Evolutionary conservation across 2,113 vertebrate genomes (phyloP).

Genomic region (Syngnathus typhle): DNA sequence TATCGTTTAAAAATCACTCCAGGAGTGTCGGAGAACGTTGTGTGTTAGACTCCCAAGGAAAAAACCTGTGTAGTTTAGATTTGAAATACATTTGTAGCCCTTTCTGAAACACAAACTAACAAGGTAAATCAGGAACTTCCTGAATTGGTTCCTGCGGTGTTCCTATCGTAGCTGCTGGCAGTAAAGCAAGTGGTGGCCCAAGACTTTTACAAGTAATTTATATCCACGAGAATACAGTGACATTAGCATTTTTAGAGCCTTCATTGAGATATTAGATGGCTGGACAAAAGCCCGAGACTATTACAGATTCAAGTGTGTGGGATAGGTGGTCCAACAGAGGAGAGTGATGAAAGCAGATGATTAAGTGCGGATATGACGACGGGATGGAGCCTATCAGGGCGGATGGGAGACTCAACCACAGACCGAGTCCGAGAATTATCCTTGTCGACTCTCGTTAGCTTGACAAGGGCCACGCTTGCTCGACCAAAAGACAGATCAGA

Average conservation of each 20-base stretch:
- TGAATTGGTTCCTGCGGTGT: no score
- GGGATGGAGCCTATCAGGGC: constrained; percentile 26
- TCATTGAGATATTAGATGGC: background rate
- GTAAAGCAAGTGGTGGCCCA: no score
- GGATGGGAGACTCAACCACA: constrained; percentile 52
- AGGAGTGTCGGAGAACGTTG: no score
- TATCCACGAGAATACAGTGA: background rate
- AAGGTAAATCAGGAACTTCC: no score
- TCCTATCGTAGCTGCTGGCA: no score
- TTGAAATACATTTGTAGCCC: no score
- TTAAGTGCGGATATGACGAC: constrained; percentile 43
- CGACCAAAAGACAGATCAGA: constrained; percentile 21
- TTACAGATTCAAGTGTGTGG: constrained; percentile 29
- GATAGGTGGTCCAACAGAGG: constrained; percentile 21
- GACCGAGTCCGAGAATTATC: constrained; percentile 62
- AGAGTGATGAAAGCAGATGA: constrained; percentile 33
- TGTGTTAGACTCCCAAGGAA: no score
- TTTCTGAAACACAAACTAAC: no score
- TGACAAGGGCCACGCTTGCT: constrained; percentile 54
- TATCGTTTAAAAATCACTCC: no score
- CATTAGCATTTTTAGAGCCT: background rate
- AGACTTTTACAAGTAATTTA: background rate
- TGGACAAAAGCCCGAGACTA: background rate
- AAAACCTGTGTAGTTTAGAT: no score
- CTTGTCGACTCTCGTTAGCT: constrained; percentile 54